Evolutionary conservation across 2,888 invertebrate species (phyloP), one percentile per base, ranked within the genome.

Genomic region (Tetanocera ferruginea): DNA sequence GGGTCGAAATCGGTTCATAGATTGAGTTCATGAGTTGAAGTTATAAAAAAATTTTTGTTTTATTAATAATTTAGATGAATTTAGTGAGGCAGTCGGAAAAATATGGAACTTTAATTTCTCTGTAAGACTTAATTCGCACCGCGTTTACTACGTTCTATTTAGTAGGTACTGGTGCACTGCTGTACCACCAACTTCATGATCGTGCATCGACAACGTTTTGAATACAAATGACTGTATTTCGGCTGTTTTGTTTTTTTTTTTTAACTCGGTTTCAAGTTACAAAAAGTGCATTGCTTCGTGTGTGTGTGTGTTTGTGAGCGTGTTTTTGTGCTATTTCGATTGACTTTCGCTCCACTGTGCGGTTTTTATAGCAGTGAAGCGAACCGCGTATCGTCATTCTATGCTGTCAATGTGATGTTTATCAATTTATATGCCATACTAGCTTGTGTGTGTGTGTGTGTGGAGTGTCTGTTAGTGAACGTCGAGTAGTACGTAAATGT

Each of bases 291-390:
- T 11, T 19, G 57, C 25, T 60, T 60, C 52, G 52, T n/a, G 52
- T n/a, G 23, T 28, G 9, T 28, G 14, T 9, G 23, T 17, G 23
- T 25, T 64, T 64, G 2, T n/a, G n/a, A n/a, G n/a, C n/a, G n/a
- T n/a, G 17, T 64, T 64, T n/a, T n/a, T 28, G 64, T 31, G 64
- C 25, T 28, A 60, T 34, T 31, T n/a, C 8, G 43, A 23, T 11
- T 37, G 37, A n/a, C 55, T 25, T 57, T 60, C 8, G 60, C 14
- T 28, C 75, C 75, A 75, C 75, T 60, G 75, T 75, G 75, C 73
- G 69, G 2, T 43, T 31, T 17, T 17, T 49, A 17, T 49, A 49
- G 52, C 52, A 70, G 23, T 28, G 69, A 70, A 70, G 69, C 69
- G 69, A 14, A 11, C 6, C 55, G n/a, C 34, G 71, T n/a, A 9